These are phyloP conservation scores for Gulo gulo DNA, from an alignment of 2,113 vertebrate species.

Conservation along the genomic window DNA sequence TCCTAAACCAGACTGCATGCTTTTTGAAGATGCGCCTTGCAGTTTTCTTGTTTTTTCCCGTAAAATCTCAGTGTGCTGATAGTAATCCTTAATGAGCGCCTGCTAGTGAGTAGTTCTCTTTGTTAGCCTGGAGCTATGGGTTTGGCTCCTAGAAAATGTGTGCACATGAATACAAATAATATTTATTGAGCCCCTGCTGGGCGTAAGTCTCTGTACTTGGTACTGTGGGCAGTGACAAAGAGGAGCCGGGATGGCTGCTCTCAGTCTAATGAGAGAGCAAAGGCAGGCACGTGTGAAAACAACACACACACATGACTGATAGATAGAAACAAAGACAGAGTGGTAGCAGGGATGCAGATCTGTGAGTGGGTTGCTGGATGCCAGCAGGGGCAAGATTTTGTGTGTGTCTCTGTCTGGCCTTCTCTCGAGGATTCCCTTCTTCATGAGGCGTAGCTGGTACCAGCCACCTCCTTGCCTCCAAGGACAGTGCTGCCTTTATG, in stretches of 20 bases:
- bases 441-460: constrained; percentile 51
- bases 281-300: constrained; percentile 43
- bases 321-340: constrained; percentile 28
- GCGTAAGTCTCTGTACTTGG: not conserved
- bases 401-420: constrained; percentile 44
- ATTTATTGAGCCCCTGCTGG: constrained; percentile 33
- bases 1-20: not conserved
- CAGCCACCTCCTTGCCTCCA: constrained; percentile 64
- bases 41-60: not conserved
- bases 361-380: not conserved
- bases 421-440: constrained; percentile 65
- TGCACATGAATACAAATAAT: constrained; percentile 26
- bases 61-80: not conserved
- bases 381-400: not conserved
- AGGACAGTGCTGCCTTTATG: constrained; percentile 65
- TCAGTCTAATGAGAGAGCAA: not conserved
- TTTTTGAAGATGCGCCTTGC: not conserved
- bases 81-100: not conserved
- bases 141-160: not conserved
- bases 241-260: not conserved
- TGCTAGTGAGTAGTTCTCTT: constrained; percentile 26
- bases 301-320: not conserved
- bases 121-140: not conserved
- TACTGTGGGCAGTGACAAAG: constrained; percentile 32
- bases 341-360: not conserved